Evolutionary conservation across 2,113 vertebrate genomes (phyloP).

Genomic region (Cavia porcellus): DNA sequence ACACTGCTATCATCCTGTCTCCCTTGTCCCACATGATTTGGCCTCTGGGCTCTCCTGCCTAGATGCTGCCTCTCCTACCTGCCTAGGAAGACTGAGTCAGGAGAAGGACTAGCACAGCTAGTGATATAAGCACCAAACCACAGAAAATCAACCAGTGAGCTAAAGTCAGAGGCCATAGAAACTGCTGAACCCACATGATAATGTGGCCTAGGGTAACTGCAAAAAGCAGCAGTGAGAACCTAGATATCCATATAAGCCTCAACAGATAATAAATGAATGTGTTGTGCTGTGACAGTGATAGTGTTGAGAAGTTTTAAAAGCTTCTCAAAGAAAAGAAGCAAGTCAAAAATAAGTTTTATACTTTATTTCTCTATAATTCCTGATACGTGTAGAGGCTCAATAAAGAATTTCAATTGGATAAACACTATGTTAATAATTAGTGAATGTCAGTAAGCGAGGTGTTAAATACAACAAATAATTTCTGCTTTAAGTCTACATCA

Average conservation of each 20-base stretch:
- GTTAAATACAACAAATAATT: slow-evolving; percentile 44
- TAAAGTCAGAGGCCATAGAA: neutral
- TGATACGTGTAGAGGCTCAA: neutral
- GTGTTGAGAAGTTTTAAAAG: neutral
- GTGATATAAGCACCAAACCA: neutral
- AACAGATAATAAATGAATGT: neutral
- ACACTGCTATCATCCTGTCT: neutral
- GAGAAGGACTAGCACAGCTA: neutral
- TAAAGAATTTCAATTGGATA: slow-evolving; percentile 3
- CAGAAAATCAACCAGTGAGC: neutral
- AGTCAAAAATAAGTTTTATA: slow-evolving; percentile 29
- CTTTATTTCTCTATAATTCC: neutral
- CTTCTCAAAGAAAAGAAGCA: neutral
- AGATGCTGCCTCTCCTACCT: neutral
- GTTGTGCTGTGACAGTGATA: neutral
- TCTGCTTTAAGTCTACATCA: slow-evolving; percentile 20
- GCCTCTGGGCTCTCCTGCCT: neutral
- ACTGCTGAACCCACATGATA: neutral
- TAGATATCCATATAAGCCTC: neutral
- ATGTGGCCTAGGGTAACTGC: neutral
- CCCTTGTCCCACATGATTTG: neutral
- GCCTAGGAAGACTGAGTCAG: neutral
- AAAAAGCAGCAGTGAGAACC: neutral
- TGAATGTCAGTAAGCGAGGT: slow-evolving; percentile 23
- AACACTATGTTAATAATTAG: slow-evolving; percentile 39